Evolutionary conservation across 1,140 invertebrate genomes (phyloP).

Genomic region (Cyclina sinensis): DNA sequence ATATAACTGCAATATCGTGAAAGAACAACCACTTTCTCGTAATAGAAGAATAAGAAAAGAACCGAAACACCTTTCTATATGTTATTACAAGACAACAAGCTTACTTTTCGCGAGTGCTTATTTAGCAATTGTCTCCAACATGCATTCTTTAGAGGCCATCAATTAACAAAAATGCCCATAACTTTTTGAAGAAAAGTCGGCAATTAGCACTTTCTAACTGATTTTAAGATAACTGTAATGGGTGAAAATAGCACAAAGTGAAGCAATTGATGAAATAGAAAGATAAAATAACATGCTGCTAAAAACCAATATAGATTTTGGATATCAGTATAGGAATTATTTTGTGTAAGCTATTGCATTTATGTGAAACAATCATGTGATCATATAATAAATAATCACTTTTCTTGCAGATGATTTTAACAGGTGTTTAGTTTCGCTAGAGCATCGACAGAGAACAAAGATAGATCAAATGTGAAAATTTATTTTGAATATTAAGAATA

Average conservation of each 20-base stretch:
- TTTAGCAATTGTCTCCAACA: conserved; percentile 37
- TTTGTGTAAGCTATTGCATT: too few species aligned
- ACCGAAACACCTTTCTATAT: conserved; percentile 35
- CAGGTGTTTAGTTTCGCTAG: too few species aligned
- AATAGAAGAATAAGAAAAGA: background rate
- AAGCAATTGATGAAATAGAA: background rate
- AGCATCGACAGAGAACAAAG: too few species aligned
- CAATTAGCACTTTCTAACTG: conserved; percentile 30
- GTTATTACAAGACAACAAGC: conserved; percentile 22
- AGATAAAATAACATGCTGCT: background rate
- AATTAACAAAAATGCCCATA: conserved; percentile 23
- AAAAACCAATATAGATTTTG: background rate
- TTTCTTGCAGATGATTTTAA: too few species aligned
- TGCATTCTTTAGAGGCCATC: conserved; percentile 22
- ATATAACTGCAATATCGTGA: background rate
- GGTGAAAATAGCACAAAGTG: background rate
- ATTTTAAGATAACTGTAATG: conserved; percentile 25
- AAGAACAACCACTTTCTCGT: background rate
- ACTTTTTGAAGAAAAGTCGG: conserved; percentile 30
- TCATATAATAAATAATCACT: too few species aligned
- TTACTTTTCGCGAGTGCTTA: conserved; percentile 18
- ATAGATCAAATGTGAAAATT: too few species aligned
- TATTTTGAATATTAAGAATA: too few species aligned
- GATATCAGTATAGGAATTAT: too few species aligned
- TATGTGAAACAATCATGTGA: too few species aligned